phyloP scores from a whole-genome alignment of 2,113 vertebrate genomes.

The Oxyruncus cristatus region DNA sequence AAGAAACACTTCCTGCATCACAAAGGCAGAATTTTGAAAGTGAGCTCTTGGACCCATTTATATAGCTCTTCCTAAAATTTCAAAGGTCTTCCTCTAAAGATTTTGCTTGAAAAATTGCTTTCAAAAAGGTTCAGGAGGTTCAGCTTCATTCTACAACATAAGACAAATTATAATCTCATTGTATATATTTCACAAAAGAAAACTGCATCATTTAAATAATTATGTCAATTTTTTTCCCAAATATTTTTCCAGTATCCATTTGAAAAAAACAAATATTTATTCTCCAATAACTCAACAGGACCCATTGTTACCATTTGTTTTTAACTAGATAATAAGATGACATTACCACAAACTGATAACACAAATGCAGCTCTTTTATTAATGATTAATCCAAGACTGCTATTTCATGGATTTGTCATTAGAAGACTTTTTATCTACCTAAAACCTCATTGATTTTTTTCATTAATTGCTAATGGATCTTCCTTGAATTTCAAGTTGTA shows the following conservation, averaged over 20 bases:
- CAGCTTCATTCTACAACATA: neutral
- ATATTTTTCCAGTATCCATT: neutral
- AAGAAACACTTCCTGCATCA: neutral
- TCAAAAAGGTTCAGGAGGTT: neutral
- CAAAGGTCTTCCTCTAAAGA: neutral
- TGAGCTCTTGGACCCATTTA: neutral
- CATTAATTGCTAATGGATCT: neutral
- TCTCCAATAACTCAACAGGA: neutral
- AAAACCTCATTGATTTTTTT: neutral
- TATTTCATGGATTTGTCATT: neutral
- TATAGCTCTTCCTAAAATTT: neutral
- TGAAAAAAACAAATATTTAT: neutral
- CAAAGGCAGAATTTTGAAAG: neutral
- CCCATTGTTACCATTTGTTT: neutral
- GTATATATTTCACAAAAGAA: neutral
- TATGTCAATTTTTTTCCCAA: neutral
- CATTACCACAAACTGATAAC: neutral
- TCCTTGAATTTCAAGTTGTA: neutral
- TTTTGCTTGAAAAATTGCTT: neutral
- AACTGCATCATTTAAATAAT: neutral
- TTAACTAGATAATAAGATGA: neutral
- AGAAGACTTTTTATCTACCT: slow-evolving; percentile 17
- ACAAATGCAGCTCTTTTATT: neutral
- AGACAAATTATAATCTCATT: neutral
- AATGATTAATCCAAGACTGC: neutral